Evolutionary conservation across 2,113 vertebrate genomes (phyloP).

Genomic region (Poicephalus meyeri): DNA sequence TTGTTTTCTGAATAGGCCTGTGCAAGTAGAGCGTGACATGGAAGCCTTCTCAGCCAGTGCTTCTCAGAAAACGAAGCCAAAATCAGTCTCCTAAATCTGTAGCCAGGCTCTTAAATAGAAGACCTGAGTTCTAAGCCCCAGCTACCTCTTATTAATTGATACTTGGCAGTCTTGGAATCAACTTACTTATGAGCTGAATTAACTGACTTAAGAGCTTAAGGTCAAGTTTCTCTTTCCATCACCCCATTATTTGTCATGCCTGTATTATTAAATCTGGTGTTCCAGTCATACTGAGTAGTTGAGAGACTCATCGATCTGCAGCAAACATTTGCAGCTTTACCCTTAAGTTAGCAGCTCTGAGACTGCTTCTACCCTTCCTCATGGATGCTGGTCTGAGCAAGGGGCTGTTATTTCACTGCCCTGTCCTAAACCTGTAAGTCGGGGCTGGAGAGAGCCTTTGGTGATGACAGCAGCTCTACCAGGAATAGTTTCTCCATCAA

Average conservation of each 20-base stretch:
- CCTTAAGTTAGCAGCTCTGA: background rate
- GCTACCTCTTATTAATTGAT: background rate
- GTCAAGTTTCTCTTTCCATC: background rate
- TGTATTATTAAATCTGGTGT: background rate
- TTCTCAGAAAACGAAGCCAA: background rate
- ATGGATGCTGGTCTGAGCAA: background rate
- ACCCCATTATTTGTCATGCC: background rate
- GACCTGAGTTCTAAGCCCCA: background rate
- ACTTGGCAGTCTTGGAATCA: background rate
- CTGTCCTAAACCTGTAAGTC: background rate
- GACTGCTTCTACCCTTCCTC: background rate
- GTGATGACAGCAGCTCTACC: background rate
- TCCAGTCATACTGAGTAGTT: background rate
- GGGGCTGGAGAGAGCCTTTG: background rate
- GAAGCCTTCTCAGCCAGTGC: background rate
- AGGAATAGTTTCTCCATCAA: background rate
- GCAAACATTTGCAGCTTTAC: background rate
- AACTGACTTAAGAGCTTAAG: background rate
- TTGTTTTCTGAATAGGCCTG: background rate
- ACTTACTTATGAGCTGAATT: background rate
- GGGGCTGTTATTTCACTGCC: fast-evolving
- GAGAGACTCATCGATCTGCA: background rate
- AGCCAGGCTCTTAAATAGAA: background rate
- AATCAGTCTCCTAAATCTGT: background rate
- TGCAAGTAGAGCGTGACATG: background rate